phyloP scores from a whole-genome alignment of 2,113 vertebrate species.

The Megaceryle maxima region DNA sequence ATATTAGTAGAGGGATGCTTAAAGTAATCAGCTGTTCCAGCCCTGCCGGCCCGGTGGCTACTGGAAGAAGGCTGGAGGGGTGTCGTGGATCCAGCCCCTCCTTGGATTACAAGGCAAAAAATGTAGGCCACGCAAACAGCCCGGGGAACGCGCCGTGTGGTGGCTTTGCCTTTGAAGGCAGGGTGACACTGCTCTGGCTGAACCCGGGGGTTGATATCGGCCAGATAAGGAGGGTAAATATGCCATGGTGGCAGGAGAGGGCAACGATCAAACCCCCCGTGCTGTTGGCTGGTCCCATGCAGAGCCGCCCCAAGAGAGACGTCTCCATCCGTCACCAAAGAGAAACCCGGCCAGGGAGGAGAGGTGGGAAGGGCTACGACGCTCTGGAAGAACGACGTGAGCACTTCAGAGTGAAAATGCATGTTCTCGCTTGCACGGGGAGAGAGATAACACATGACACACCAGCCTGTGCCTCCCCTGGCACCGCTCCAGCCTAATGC shows the following conservation, averaged over 20 bases:
- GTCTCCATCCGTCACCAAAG: accelerated
- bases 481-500: background rate
- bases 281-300: accelerated
- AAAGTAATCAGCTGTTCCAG: slow-evolving; percentile 42
- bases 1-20: background rate
- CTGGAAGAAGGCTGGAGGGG: slow-evolving; percentile 3
- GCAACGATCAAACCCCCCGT: slow-evolving; percentile 1
- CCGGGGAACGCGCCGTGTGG: background rate
- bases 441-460: background rate
- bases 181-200: slow-evolving; percentile 42
- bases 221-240: slow-evolving; percentile 50
- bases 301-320: background rate
- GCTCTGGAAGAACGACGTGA: background rate
- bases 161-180: slow-evolving; percentile 25
- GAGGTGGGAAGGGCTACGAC: background rate
- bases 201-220: background rate
- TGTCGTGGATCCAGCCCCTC: background rate
- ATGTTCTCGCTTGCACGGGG: background rate
- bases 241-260: background rate
- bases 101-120: slow-evolving; percentile 4
- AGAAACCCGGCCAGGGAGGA: background rate
- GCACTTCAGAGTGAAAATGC: background rate
- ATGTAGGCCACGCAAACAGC: slow-evolving; percentile 1
- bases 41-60: background rate
- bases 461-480: background rate